phyloP scores from a whole-genome alignment of 2,797 vertebrate genomes.

The Vipera latastei region DNA sequence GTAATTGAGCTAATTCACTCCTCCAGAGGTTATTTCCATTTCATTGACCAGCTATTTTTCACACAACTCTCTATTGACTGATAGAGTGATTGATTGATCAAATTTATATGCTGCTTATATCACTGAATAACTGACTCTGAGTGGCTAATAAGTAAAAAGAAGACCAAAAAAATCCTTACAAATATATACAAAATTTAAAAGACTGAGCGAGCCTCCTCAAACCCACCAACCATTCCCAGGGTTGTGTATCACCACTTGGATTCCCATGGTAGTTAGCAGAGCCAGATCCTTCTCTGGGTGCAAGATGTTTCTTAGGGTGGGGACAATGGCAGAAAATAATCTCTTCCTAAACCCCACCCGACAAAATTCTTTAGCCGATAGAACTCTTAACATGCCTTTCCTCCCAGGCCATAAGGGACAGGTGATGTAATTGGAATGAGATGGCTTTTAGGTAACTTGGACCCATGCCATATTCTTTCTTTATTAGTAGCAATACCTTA shows the following conservation, averaged over 20 bases:
- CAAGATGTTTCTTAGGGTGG: not conserved
- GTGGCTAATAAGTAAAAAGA: not conserved
- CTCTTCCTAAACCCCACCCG: not conserved
- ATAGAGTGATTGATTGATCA: not conserved
- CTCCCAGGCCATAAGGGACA: not conserved
- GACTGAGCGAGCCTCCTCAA: not conserved
- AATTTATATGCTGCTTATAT: not conserved
- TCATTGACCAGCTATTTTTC: not conserved
- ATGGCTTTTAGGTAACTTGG: not conserved
- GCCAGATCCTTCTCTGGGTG: not conserved
- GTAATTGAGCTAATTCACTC: conserved; percentile 15
- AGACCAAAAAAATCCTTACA: not conserved
- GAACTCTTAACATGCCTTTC: not conserved
- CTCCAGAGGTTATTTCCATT: conserved; percentile 1
- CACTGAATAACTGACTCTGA: not conserved
- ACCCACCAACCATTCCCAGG: not conserved
- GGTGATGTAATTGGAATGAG: not conserved
- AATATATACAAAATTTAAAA: not conserved
- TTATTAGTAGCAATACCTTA: not conserved
- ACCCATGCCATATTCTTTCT: not conserved
- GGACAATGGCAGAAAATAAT: not conserved
- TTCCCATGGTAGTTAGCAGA: not conserved
- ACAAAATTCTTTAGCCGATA: not conserved
- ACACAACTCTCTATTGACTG: not conserved
- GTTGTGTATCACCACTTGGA: not conserved